phyloP scores from a whole-genome alignment of 2,797 vertebrate genomes.

The Sebastes itinus region DNA sequence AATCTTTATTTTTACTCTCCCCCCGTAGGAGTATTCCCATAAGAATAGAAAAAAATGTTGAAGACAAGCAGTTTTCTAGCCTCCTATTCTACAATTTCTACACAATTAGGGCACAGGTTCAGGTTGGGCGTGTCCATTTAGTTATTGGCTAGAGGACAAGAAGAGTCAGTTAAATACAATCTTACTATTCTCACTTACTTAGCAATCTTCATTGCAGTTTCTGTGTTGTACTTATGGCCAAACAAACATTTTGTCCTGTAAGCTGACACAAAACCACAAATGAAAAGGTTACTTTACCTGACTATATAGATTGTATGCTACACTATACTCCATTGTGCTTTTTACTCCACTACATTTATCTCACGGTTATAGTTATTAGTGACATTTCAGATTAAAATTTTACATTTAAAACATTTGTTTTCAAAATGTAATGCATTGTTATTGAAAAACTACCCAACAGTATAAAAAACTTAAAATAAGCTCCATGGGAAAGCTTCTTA shows the following conservation, averaged over 20 bases:
- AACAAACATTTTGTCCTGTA: not conserved
- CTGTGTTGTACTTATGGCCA: not conserved
- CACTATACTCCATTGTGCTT: not conserved
- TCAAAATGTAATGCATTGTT: not conserved
- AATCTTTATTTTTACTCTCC: slow-evolving; percentile 40
- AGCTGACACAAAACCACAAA: not conserved
- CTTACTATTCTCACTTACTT: not conserved
- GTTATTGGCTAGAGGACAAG: not conserved
- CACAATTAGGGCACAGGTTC: not conserved
- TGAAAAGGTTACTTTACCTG: not conserved
- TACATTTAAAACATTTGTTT: not conserved
- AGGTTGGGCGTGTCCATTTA: slow-evolving; percentile 1
- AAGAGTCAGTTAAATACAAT: not conserved
- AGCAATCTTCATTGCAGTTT: not conserved
- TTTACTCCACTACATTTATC: not conserved
- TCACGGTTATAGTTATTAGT: not conserved
- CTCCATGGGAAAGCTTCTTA: too few relatives aligned
- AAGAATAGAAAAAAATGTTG: slow-evolving; percentile 5
- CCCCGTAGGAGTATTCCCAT: slow-evolving; percentile 1
- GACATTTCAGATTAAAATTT: not conserved
- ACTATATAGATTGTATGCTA: not conserved
- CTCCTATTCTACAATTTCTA: not conserved
- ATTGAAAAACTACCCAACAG: not conserved
- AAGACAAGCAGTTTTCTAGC: slow-evolving; percentile 5
- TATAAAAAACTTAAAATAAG: too few relatives aligned